Base-by-base conservation (phyloP, 2,797 vertebrate genomes). In the Emydoidea blandingii region DNA sequence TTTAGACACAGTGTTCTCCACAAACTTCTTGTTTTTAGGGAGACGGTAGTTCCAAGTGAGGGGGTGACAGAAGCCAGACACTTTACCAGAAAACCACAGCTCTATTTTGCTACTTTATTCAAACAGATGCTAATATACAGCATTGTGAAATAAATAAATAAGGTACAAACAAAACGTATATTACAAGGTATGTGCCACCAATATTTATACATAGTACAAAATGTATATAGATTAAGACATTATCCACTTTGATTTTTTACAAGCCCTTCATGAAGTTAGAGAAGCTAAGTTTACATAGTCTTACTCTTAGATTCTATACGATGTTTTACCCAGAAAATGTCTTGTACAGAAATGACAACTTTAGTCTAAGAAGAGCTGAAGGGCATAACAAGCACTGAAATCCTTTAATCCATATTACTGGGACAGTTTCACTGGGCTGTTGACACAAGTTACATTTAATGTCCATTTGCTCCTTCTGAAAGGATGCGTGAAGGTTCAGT, bases 401-500 rank as follows among this genome's bases (percentile, higher is more conserved):
- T 14, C 37, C 81, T 76, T 87, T 79, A 23, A 49, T 12, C 34
- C 89, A 89, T 37, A 8, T 16, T 8, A n/a, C 3, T 37, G 85
- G 89, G 86, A 87, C 90, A 52, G 82, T 5, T 3, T 93, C n/a
- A 95, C 50, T 14, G 81, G 50, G 44, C 47, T 85, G 47, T 56
- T 93, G 90, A 91, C 91, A 91, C 59, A 19, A 27, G 15, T 80
- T 94, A 83, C 44, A 68, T 53, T 98, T 83, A 99, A 95, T 99
- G 99, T 90, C 99, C 99, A 15, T 98, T 99, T 68, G 99, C 99
- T 8, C 99, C 99, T 96, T 99, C 99, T 0, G 99, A 99, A 91
- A 99, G 98, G 96, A 99, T 99, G 88, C 99, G 98, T 1, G 99
- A 99, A 1, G 99, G 99, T 95, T 99, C 99, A 0, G 99, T 99